These are phyloP conservation scores for Mystacides longicornis DNA, from an alignment of 2,888 invertebrate genomes.

Conservation along the genomic window DNA sequence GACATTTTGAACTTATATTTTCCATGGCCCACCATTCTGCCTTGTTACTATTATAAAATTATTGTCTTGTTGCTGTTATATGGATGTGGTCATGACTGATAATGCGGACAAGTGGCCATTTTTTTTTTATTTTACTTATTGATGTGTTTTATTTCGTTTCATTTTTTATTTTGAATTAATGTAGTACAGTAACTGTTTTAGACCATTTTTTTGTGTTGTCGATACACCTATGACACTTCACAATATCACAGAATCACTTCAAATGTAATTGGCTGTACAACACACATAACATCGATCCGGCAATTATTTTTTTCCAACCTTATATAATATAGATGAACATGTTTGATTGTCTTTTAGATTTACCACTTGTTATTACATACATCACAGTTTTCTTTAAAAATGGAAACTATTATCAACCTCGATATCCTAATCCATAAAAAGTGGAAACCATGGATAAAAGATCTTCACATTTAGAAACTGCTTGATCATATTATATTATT, in stretches of 20 bases:
- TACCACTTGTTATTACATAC: background rate
- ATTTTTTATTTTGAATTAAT: background rate
- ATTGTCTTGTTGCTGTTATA: background rate
- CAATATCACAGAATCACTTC: background rate
- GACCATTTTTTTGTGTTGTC: background rate
- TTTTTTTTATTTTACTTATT: conserved; percentile 12
- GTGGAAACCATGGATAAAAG: background rate
- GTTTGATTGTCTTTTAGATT: background rate
- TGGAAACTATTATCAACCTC: background rate
- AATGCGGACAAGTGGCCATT: conserved; percentile 15
- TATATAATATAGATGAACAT: background rate
- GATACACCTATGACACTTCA: background rate
- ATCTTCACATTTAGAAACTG: background rate
- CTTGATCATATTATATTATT: background rate
- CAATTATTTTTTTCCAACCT: background rate
- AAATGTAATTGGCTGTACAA: background rate
- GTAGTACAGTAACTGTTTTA: background rate
- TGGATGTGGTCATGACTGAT: conserved; percentile 19
- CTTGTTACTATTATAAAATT: conserved; percentile 11
- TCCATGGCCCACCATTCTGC: conserved; percentile 17
- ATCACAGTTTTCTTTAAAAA: too few relatives aligned
- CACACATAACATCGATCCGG: background rate
- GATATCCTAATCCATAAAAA: background rate
- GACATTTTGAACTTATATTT: conserved; percentile 22
- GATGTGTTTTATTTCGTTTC: background rate